Base-by-base conservation (phyloP, 2,113 vertebrate genomes). In the Tenebrosternarchus preto region DNA sequence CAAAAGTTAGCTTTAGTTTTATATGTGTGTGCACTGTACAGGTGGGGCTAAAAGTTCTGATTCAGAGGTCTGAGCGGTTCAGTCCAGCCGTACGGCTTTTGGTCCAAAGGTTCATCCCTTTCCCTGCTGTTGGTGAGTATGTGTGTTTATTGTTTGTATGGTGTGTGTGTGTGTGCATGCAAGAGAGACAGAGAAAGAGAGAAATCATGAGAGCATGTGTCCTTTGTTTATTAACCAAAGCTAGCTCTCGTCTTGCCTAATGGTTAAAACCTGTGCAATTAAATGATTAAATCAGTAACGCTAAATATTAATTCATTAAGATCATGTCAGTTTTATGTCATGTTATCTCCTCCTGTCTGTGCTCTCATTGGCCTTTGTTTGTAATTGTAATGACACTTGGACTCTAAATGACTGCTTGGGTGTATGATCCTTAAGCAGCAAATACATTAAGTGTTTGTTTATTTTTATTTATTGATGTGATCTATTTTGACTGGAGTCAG, bases 61-160 rank as follows among this genome's bases (percentile, higher is more conserved):
- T 97, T 86, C 91, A 94, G 92, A 96, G 86, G 93, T 95, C 96
- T 24, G 92, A 91, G 87, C 89, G 90, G 85, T 96, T 98, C 84
- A 95, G 90, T 61, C 95, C 96, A 0, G 92, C 95, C 46, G 95
- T 93, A 56, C 93, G 94, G 69, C 91, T 96, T 24, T 80, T 98
- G 84, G 94, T 98, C 86, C 95, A 97, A 94, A 94, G 96, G 84
- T 96, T 98, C 77, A 94, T 97, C 89, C 96, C 96, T 0, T 98
- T 98, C 88, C 96, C 96, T 17, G 96, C 96, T 55, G 96, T 97
- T 46, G 97, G 96, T 99, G 91, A 91, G 91, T 90, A 11, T 39
- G 6, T 43, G 24, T 75, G 33, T 63, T 3, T 20, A 8, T 53
- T 39, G n/a, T n/a, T n/a, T n/a, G n/a, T n/a, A n/a, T n/a, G n/a